Conservation (phyloP, 2,797 vertebrate species). For the Coregonus suidteri region DNA sequence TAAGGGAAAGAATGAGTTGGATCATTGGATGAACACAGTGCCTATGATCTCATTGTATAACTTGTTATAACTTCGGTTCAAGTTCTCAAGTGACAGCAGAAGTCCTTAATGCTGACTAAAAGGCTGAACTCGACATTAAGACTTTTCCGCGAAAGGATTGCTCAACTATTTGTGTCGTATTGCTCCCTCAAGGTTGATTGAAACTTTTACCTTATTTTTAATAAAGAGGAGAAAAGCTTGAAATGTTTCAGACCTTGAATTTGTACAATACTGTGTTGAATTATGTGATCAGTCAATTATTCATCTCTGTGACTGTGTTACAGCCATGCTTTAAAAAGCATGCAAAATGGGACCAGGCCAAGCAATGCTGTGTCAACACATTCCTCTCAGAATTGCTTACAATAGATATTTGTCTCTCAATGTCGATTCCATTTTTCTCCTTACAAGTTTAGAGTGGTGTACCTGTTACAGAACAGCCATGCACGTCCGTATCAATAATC, state of each 20-base stretch:
- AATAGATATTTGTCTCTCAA: conserved; percentile 94
- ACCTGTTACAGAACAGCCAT: conserved; percentile 77
- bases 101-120: conserved; percentile 47
- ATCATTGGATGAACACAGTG: conserved; percentile 41
- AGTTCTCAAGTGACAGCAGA: conserved; percentile 39
- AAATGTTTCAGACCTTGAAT: conserved; percentile 99
- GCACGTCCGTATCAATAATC: conserved; percentile 1
- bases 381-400: conserved; percentile 99
- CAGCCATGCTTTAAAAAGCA: conserved; percentile 97
- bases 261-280: conserved; percentile 99
- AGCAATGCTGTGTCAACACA: conserved; percentile 98
- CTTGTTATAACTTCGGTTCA: conserved; percentile 58
- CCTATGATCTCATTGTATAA: conserved; percentile 56
- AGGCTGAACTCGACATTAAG: conserved; percentile 68
- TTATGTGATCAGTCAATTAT: conserved; percentile 99
- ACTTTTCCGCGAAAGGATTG: conserved; percentile 86
- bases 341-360: conserved; percentile 89
- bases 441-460: conserved; percentile 77
- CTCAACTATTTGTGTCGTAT: conserved; percentile 90
- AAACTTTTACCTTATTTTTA: conserved; percentile 99
- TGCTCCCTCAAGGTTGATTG: conserved; percentile 96
- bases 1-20: conserved; percentile 6
- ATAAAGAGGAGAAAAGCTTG: conserved; percentile 89
- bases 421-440: conserved; percentile 89
- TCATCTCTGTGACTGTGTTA: conserved; percentile 93